Evolutionary conservation across 1,140 invertebrate species (phyloP).

Genomic region (Saccostrea glomerata): DNA sequence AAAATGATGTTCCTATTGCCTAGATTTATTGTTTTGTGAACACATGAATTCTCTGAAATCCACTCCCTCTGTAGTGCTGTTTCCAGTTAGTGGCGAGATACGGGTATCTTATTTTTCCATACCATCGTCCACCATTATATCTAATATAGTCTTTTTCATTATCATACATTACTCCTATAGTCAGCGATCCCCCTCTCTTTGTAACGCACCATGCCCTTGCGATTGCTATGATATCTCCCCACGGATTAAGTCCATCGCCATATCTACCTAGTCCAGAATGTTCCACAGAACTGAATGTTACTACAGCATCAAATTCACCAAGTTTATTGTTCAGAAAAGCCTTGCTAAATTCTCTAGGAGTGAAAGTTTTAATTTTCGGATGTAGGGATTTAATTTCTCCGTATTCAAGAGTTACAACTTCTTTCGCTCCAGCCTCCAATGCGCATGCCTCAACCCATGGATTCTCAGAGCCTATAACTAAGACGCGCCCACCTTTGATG

Average conservation of each 20-base stretch:
- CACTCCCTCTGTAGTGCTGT: not conserved
- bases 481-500: no score
- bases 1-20: no score
- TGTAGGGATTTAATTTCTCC: constrained; percentile 30
- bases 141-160: not conserved
- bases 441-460: no score
- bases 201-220: constrained; percentile 41
- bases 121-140: not conserved
- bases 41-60: not conserved
- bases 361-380: constrained; percentile 8
- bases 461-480: no score
- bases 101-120: not conserved
- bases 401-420: constrained; percentile 18
- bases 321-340: not conserved
- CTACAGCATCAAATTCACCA: not conserved
- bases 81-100: not conserved
- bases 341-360: not conserved
- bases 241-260: constrained; percentile 30
- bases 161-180: not conserved
- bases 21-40: not conserved
- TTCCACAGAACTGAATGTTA: not conserved
- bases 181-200: not conserved
- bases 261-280: constrained; percentile 39
- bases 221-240: constrained; percentile 36
- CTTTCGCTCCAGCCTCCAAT: no score